Conservation (phyloP, 92 coral and sea anemone genomes). For the Epizoanthus stellaris region DNA sequence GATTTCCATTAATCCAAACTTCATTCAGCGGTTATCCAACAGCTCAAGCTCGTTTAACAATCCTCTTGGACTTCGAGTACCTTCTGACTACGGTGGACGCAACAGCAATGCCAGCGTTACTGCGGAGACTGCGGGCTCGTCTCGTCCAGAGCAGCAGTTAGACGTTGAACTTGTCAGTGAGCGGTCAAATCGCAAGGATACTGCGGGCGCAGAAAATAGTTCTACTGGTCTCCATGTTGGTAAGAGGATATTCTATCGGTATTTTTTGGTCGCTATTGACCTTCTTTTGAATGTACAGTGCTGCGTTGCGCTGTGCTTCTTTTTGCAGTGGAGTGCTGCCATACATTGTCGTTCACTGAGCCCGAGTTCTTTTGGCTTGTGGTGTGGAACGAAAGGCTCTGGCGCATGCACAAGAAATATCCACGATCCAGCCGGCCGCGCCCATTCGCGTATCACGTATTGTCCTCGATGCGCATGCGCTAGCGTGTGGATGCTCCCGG, state of each 20-base stretch:
- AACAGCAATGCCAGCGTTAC: slow-evolving; percentile 37
- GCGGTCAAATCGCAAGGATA: background rate
- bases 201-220: background rate
- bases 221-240: slow-evolving; percentile 26
- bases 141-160: slow-evolving; percentile 42
- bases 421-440: too few species aligned
- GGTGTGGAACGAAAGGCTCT: too few species aligned
- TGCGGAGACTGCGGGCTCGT: slow-evolving; percentile 53
- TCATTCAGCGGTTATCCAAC: slow-evolving; percentile 81
- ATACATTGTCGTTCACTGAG: too few species aligned
- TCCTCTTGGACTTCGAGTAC: slow-evolving; percentile 49
- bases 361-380: too few species aligned
- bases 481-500: too few species aligned
- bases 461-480: too few species aligned
- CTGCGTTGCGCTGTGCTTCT: too few species aligned
- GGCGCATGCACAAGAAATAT: too few species aligned
- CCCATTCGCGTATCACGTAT: too few species aligned
- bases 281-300: too few species aligned
- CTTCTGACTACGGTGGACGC: slow-evolving; percentile 45
- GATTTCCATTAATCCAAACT: slow-evolving; percentile 92
- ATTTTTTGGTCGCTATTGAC: background rate
- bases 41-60: slow-evolving; percentile 40
- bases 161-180: slow-evolving; percentile 42
- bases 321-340: too few species aligned
- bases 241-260: background rate